Conservation (phyloP, 1,140 invertebrate species). For the Heliconius hermathena region DNA sequence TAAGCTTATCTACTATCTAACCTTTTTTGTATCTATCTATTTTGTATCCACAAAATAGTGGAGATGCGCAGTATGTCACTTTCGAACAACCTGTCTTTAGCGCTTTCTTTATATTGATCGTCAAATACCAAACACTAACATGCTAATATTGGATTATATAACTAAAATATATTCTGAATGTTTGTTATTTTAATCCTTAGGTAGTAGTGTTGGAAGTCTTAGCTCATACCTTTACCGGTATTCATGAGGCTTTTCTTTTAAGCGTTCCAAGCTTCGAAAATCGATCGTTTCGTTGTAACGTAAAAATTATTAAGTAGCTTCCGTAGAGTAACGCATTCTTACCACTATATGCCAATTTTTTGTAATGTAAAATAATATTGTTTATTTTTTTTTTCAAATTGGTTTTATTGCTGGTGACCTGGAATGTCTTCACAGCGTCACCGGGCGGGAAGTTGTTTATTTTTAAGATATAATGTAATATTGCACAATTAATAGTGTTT, state of each 20-base stretch:
- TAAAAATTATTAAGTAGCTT: background rate
- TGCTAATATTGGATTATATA: conserved; percentile 26
- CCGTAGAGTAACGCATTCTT: background rate
- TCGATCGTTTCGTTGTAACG: background rate
- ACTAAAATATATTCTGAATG: conserved; percentile 36
- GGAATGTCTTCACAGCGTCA: no score
- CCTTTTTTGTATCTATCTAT: background rate
- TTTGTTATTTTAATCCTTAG: conserved; percentile 31
- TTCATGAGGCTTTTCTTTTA: conserved; percentile 6
- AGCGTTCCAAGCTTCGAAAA: background rate
- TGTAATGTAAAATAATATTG: background rate
- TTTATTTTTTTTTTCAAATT: background rate
- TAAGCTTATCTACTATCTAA: background rate
- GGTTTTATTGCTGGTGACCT: no score
- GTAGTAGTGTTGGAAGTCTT: conserved; percentile 21
- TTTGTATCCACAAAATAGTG: background rate
- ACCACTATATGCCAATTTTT: background rate
- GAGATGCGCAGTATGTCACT: conserved; percentile 9
- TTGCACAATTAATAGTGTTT: background rate
- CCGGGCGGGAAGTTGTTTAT: background rate
- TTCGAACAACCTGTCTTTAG: background rate
- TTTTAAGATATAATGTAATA: background rate
- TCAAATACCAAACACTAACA: background rate
- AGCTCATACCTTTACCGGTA: conserved; percentile 1
- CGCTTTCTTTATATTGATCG: conserved; percentile 11